A percentile compares a stretch with the other conserved stretches of the same genome.
Conservation (phyloP, 1,140 invertebrate genomes). For the Argopecten irradians region DNA sequence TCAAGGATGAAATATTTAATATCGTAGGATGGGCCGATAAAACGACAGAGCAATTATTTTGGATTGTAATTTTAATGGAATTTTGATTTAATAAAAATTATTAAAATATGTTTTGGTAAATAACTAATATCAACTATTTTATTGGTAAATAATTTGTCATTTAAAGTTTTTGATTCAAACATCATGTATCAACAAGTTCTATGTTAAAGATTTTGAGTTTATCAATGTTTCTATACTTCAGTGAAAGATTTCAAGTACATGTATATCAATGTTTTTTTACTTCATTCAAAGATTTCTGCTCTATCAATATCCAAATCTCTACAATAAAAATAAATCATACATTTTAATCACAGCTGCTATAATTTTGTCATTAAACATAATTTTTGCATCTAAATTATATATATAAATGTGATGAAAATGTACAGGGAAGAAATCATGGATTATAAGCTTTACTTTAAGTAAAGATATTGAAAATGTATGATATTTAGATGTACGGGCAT, state of each 20-base stretch:
- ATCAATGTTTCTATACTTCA: not conserved
- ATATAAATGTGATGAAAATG: no score
- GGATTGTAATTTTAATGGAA: not conserved
- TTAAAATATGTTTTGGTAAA: not conserved
- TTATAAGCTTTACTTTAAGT: no score
- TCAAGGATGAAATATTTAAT: not conserved
- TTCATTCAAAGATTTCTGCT: no score
- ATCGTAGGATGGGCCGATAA: not conserved
- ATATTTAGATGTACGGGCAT: not conserved
- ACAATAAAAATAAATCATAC: no score
- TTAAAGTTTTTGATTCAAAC: not conserved
- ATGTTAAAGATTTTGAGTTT: no score
- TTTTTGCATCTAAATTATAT: no score
- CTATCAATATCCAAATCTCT: no score
- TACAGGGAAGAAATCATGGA: no score
- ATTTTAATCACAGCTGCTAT: no score
- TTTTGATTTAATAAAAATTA: not conserved
- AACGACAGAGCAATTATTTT: not conserved
- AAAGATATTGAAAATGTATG: no score
- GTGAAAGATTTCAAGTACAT: not conserved
- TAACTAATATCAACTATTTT: not conserved
- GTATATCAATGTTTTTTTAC: no score
- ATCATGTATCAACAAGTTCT: not conserved
- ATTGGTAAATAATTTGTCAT: constrained; percentile 1
- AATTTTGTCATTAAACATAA: no score